These are phyloP conservation scores for Limnephilus marmoratus DNA, from an alignment of 2,888 invertebrate genomes.

Conservation along the genomic window DNA sequence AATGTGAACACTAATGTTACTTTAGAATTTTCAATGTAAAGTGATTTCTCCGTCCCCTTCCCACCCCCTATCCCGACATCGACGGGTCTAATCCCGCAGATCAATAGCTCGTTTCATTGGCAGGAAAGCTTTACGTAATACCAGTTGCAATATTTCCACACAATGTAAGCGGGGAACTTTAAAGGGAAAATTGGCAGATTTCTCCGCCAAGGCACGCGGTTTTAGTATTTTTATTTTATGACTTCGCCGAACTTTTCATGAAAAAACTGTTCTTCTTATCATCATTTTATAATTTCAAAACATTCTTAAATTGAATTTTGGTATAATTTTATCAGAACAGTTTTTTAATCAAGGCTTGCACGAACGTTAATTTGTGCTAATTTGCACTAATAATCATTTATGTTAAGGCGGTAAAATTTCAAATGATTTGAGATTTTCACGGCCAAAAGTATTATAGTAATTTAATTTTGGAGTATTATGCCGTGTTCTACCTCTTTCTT, in stretches of 20 bases:
- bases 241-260: not conserved
- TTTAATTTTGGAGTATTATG: no score
- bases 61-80: constrained; percentile 10
- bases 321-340: not conserved
- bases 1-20: constrained; percentile 1
- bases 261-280: not conserved
- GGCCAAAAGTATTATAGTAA: no score
- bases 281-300: not conserved
- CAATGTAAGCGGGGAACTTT: constrained; percentile 32
- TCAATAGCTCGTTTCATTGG: constrained; percentile 40
- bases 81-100: constrained; percentile 40
- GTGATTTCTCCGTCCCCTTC: constrained; percentile 13
- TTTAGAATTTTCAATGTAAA: constrained; percentile 9
- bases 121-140: constrained; percentile 42
- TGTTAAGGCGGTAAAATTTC: no score
- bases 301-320: not conserved
- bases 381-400: no score
- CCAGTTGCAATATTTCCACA: constrained; percentile 46
- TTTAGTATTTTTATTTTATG: not conserved
- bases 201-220: constrained; percentile 5
- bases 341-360: no score
- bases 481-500: no score
- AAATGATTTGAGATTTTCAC: no score
- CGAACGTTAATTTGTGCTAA: no score
- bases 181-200: constrained; percentile 41